Base-by-base conservation (phyloP, 2,888 invertebrate species). In the Leptopilina drosophilae region DNA sequence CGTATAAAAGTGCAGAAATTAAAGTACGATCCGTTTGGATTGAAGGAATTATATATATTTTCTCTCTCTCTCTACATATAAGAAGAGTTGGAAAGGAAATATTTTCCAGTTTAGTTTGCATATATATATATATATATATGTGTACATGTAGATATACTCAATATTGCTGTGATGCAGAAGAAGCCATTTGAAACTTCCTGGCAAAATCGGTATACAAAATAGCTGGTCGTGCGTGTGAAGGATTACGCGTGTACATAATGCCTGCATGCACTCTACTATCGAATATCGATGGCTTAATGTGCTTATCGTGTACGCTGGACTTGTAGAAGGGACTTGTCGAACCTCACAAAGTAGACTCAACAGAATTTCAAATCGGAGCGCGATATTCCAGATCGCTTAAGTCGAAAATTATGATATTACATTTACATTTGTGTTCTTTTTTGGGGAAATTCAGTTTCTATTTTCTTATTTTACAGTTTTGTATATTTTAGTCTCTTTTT, bases 271-370 rank as follows among this genome's bases (percentile, higher is more conserved):
- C 56, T 73, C 56, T 73, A 40, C 56, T 56, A 73, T 73, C 73
- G 73, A 56, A 73, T 73, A 73, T 73, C 73, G 73, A 73, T 56
- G 73, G 56, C 14, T 33, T 73, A 73, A 73, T 73, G 73, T 73
- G 73, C 73, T 73, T 73, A 73, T 73, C 73, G 56, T 73, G 73
- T 73, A 73, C 56, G n/a, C 56, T 73, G n/a, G 33, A 73, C 40
- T 73, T 73, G 73, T 73, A 73, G 8, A 73, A 73, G 73, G 73
- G 73, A 73, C 56, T 56, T 73, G 56, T 69, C 33, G 33, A 73
- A 33, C 53, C 33, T 11, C 33, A 53, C n/a, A 33, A 40, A 73
- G 73, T 73, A 73, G 73, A 73, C 33, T 33, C 8, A 56, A 53
- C n/a, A 33, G 33, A 26, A 73, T 56, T 9, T 56, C 53, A n/a